A percentile compares a stretch with the other conserved stretches of the same genome.
phyloP scores from a whole-genome alignment of 2,113 vertebrate species.

The Myrmecophaga tridactyla region DNA sequence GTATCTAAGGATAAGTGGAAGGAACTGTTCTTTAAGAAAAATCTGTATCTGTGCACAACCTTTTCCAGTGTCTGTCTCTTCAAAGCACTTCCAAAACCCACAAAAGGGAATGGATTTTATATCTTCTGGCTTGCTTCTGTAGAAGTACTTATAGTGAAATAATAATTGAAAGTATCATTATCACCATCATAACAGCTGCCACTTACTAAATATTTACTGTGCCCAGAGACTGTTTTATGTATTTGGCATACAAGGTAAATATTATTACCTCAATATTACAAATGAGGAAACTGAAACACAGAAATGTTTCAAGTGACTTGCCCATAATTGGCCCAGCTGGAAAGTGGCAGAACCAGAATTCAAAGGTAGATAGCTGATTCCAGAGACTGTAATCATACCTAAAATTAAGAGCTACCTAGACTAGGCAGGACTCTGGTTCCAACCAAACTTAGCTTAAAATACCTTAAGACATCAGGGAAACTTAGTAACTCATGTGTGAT shows the following conservation, averaged over 20 bases:
- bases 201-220: neutral
- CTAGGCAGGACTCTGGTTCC: neutral
- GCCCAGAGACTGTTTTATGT: neutral
- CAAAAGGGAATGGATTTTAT: neutral
- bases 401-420: neutral
- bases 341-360: neutral
- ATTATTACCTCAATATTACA: neutral
- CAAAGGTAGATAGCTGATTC: neutral
- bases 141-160: neutral
- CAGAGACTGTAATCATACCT: neutral
- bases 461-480: neutral
- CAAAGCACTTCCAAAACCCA: neutral
- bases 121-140: neutral
- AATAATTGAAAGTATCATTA: neutral
- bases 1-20: neutral
- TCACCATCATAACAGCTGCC: neutral
- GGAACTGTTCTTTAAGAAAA: neutral
- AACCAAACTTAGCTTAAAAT: neutral
- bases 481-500: neutral
- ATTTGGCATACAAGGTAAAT: neutral
- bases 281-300: neutral
- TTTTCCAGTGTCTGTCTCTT: neutral
- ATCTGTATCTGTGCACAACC: neutral
- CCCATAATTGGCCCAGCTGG: neutral
- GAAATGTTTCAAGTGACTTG: neutral